A percentile compares a stretch with the other conserved stretches of the same genome.
phyloP scores from a whole-genome alignment of 2,888 invertebrate genomes.

The Prenolepis imparis region DNA sequence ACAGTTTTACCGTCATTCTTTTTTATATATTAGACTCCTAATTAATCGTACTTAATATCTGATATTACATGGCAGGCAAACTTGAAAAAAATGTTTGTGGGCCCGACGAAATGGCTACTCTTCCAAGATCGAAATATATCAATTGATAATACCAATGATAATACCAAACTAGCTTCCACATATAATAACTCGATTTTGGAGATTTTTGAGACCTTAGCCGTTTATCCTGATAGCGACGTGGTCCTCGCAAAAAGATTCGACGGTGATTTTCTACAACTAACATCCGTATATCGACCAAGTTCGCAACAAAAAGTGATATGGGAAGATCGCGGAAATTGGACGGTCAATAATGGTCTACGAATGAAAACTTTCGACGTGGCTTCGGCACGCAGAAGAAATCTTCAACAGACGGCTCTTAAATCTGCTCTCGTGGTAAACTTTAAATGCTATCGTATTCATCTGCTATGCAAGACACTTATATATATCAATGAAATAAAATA shows the following conservation, averaged over 20 bases:
- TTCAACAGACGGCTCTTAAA: slow-evolving; percentile 76
- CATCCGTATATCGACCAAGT: slow-evolving; percentile 79
- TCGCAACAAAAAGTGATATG: slow-evolving; percentile 66
- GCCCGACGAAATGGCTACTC: slow-evolving; percentile 80
- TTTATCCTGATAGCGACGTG: slow-evolving; percentile 81
- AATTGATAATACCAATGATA: slow-evolving; percentile 6
- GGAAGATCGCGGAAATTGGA: slow-evolving; percentile 81
- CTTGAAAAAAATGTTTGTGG: slow-evolving; percentile 73
- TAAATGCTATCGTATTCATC: background rate
- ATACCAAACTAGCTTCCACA: background rate
- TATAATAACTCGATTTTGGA: slow-evolving; percentile 43
- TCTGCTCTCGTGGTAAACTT: slow-evolving; percentile 78
- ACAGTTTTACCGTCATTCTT: background rate
- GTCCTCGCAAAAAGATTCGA: slow-evolving; percentile 68
- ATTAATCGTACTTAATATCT: background rate
- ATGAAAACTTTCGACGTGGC: slow-evolving; percentile 62
- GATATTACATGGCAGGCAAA: slow-evolving; percentile 74
- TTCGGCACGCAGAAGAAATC: slow-evolving; percentile 78
- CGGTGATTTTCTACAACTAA: slow-evolving; percentile 66
- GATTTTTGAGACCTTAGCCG: slow-evolving; percentile 68
- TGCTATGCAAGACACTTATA: background rate
- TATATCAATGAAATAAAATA: background rate
- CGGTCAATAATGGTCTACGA: slow-evolving; percentile 64
- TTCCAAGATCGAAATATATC: slow-evolving; percentile 68
- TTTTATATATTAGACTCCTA: background rate